These are phyloP conservation scores for Caenorhabditis doughertyi DNA, from an alignment of 2,888 invertebrate genomes.

Conservation along the genomic window DNA sequence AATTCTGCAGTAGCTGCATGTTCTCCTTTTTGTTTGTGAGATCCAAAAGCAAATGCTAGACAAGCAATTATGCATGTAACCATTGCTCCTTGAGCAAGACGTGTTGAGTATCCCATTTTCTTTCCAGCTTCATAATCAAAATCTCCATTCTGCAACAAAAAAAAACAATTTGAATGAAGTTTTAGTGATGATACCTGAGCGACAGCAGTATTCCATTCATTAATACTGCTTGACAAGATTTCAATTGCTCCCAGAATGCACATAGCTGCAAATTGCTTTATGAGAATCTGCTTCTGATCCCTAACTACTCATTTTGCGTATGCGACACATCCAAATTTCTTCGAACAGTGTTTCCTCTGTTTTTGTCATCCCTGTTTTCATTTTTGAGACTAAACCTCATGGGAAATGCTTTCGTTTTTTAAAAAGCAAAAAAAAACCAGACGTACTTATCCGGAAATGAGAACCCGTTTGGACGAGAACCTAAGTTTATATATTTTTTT, in stretches of 20 bases:
- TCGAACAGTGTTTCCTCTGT: neutral
- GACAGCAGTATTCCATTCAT: slow-evolving; percentile 80
- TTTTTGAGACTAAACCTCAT: neutral
- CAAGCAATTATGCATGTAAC: slow-evolving; percentile 72
- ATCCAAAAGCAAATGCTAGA: slow-evolving; percentile 74
- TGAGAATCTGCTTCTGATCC: too few species aligned
- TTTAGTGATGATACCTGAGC: slow-evolving; percentile 37
- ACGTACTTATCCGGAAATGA: slow-evolving; percentile 26
- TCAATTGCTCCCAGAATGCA: slow-evolving; percentile 78
- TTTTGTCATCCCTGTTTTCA: slow-evolving; percentile 2
- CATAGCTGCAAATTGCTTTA: slow-evolving; percentile 71
- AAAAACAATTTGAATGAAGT: neutral
- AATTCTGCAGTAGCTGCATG: slow-evolving; percentile 81
- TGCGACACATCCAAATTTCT: too few species aligned
- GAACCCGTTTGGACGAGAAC: neutral
- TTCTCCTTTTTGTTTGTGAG: slow-evolving; percentile 81
- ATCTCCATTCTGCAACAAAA: slow-evolving; percentile 62
- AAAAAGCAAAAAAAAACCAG: neutral
- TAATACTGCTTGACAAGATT: slow-evolving; percentile 77
- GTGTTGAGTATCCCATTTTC: slow-evolving; percentile 68
- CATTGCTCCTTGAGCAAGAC: slow-evolving; percentile 69
- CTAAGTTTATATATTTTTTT: slow-evolving; percentile 23
- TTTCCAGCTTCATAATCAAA: slow-evolving; percentile 77
- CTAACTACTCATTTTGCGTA: too few species aligned
- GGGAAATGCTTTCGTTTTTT: slow-evolving; percentile 8